Base-by-base conservation (phyloP, 2,797 vertebrate genomes). In the Cyclura pinguis region DNA sequence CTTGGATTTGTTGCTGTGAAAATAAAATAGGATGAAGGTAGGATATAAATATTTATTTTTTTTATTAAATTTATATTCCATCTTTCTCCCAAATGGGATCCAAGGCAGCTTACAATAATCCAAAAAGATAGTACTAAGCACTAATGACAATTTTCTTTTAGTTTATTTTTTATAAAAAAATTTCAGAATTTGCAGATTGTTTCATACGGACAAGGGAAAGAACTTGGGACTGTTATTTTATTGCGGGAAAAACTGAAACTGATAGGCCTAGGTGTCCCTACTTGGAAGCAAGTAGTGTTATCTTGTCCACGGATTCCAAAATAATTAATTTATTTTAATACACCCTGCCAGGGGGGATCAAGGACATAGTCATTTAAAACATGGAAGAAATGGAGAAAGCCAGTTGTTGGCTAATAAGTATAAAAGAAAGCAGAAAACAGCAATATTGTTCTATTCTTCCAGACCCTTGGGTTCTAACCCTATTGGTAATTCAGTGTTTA, bases 321-420 rank as follows among this genome's bases (percentile, higher is more conserved):
- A 38, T n/a, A 77, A 29, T 84, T 62, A 91, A 80, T 92, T 88
- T 92, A 91, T 93, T 88, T 93, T 85, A 91, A 69, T 88, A 84
- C 88, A n/a, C 35, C 22, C 85, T 93, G 82, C 47, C 91, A 13
- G 77, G 35, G 29, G 86, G 92, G 91, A 92, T 80, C 27, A 2
- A 93, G 14, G 0, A 64, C 2, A n/a, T 88, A 22, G 55, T 94
- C 69, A 86, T 84, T 89, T 73, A 50, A 89, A 62, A 92, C 67
- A n/a, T 85, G 27, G 64, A 47, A 38, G 59, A 76, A 85, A 1
- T 62, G 55, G 35, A 88, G 0, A 72, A 90, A 91, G 6, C 0
- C 10, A 91, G 59, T 14, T 64, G 10, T 85, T 86, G 35, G 77
- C 80, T 86, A 94, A 92, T 93, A 94, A 92, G 16, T 88, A 64